Evolutionary conservation across 2,888 invertebrate species (phyloP).

Genomic region (Atethmia centrago): DNA sequence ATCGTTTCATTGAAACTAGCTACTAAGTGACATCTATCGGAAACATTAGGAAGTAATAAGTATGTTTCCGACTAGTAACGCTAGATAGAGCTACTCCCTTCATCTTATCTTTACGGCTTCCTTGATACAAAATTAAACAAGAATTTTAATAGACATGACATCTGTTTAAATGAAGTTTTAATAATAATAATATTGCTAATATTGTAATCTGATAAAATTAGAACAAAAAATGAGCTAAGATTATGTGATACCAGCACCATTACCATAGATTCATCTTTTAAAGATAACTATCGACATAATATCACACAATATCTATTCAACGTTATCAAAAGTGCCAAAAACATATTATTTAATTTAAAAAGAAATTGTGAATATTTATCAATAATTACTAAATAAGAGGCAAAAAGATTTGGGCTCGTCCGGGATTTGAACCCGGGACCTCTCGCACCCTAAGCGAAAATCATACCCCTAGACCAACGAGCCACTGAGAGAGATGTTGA

Average conservation of each 20-base stretch:
- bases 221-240: neutral
- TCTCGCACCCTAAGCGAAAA: conserved; percentile 91
- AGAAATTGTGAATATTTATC: rapidly evolving
- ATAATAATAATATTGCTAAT: neutral
- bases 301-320: neutral
- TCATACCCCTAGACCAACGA: conserved; percentile 91
- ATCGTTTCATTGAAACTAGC: neutral
- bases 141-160: too few species aligned
- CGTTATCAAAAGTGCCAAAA: neutral
- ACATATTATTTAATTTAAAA: neutral
- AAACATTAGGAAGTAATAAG: neutral
- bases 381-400: neutral
- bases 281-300: neutral
- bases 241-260: neutral
- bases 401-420: conserved; percentile 84
- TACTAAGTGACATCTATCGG: conserved; percentile 30
- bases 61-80: neutral
- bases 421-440: conserved; percentile 91
- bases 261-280: neutral
- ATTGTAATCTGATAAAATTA: neutral
- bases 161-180: neutral
- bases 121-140: neutral
- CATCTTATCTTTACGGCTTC: neutral
- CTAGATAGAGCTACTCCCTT: conserved; percentile 26
- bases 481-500: conserved; percentile 67